Conservation (phyloP, 2,797 vertebrate genomes). For the Furcifer pardalis region DNA sequence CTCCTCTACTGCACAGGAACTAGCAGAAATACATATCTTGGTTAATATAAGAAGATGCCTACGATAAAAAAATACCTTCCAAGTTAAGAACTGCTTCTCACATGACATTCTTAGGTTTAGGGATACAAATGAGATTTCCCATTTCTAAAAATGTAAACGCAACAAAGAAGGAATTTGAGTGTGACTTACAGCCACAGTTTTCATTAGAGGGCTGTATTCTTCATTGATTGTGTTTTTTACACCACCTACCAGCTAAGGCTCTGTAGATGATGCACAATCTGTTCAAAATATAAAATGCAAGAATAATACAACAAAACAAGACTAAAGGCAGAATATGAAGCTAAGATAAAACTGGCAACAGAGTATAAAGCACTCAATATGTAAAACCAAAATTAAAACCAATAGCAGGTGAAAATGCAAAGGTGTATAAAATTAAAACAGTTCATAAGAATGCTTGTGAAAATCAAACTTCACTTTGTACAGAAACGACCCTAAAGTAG, state of each 20-base stretch:
- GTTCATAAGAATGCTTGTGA: background rate
- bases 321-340: background rate
- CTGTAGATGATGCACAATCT: background rate
- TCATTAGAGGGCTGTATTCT: background rate
- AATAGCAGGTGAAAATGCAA: background rate
- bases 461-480: background rate
- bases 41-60: background rate
- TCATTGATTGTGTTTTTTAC: background rate
- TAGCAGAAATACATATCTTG: background rate
- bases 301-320: background rate
- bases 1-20: background rate
- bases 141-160: background rate
- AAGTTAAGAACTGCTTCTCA: background rate
- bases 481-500: background rate
- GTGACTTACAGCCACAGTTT: background rate
- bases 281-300: background rate
- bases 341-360: background rate
- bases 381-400: background rate
- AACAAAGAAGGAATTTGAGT: background rate
- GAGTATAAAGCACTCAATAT: background rate
- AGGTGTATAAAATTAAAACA: background rate
- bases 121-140: background rate
- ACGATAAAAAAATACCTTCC: background rate
- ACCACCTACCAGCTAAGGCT: background rate
- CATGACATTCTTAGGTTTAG: background rate